Conservation (phyloP, 1,140 invertebrate species). For the Papilio glaucus region DNA sequence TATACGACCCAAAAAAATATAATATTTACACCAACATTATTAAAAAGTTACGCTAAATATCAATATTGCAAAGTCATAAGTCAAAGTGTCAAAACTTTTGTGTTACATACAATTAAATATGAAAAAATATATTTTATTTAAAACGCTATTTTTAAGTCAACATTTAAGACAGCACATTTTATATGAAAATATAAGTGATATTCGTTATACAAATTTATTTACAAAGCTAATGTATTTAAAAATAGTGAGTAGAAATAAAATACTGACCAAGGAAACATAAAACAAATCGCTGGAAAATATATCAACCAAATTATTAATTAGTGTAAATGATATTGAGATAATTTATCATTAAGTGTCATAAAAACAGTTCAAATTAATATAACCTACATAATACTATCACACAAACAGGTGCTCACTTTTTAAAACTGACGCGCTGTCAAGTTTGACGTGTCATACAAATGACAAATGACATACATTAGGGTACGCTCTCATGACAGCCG, state of each 20-base stretch:
- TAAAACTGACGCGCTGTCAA: conserved; percentile 35
- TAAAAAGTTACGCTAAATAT: conserved; percentile 55
- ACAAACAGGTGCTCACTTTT: conserved; percentile 42
- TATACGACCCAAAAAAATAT: conserved; percentile 48
- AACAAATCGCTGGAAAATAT: conserved; percentile 14
- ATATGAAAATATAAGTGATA: conserved; percentile 77
- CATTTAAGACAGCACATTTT: conserved; percentile 64
- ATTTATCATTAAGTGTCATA: conserved; percentile 45
- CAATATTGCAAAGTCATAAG: conserved; percentile 77
- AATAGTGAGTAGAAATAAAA: conserved; percentile 62
- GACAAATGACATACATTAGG: background rate
- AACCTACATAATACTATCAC: conserved; percentile 61
- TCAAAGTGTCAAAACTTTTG: conserved; percentile 64
- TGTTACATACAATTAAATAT: conserved; percentile 61
- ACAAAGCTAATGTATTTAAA: conserved; percentile 59
- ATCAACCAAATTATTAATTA: background rate
- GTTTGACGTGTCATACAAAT: too few relatives aligned
- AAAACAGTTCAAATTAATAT: conserved; percentile 46
- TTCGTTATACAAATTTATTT: conserved; percentile 67
- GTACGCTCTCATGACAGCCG: too few relatives aligned
- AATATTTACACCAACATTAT: conserved; percentile 54
- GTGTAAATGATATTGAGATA: conserved; percentile 44
- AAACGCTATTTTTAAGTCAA: conserved; percentile 52
- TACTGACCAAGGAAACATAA: conserved; percentile 59
- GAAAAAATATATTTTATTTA: conserved; percentile 75